Evolutionary conservation across 2,888 invertebrate genomes (phyloP).

Genomic region (Dilophus febrilis): DNA sequence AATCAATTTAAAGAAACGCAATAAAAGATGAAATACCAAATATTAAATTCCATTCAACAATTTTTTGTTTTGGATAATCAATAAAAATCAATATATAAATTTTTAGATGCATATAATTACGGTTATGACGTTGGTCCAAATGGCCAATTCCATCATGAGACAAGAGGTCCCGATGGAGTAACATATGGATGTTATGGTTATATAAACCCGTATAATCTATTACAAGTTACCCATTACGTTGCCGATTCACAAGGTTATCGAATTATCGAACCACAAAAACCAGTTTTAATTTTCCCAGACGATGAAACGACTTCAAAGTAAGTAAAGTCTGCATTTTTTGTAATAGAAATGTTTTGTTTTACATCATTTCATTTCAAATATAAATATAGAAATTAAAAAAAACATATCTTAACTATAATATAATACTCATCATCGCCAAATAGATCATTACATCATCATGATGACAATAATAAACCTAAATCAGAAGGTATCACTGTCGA

Average conservation of each 20-base stretch:
- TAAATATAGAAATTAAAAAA: too few species aligned
- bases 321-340: too few species aligned
- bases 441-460: slow-evolving; percentile 9
- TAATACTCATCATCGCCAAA: too few species aligned
- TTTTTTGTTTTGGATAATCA: too few species aligned
- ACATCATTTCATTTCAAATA: too few species aligned
- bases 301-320: too few species aligned
- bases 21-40: too few species aligned
- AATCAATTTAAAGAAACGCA: too few species aligned
- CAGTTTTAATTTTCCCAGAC: slow-evolving; percentile 47
- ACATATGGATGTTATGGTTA: slow-evolving; percentile 70
- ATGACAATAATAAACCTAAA: slow-evolving; percentile 16
- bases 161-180: slow-evolving; percentile 54
- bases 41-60: too few species aligned
- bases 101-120: slow-evolving; percentile 60
- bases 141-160: slow-evolving; percentile 65
- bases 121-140: slow-evolving; percentile 60
- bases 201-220: slow-evolving; percentile 46
- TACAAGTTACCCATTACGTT: slow-evolving; percentile 56
- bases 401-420: too few species aligned
- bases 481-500: slow-evolving; percentile 38
- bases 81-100: too few species aligned
- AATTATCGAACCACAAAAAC: slow-evolving; percentile 48
- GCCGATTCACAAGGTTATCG: slow-evolving; percentile 65
- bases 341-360: too few species aligned